phyloP scores from a whole-genome alignment of 2,113 vertebrate genomes.

The Gasterosteus nipponicus region DNA sequence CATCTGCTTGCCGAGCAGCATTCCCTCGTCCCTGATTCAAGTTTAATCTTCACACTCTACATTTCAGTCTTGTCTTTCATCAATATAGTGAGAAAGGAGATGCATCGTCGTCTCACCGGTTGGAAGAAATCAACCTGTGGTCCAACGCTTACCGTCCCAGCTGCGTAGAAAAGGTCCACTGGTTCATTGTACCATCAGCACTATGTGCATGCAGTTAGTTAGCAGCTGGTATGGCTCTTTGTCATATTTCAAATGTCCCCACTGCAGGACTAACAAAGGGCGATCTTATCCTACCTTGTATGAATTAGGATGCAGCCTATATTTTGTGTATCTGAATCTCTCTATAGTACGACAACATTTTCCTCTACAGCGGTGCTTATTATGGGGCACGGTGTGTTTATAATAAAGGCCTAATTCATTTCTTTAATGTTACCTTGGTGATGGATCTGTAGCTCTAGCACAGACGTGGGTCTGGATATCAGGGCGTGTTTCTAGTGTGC shows the following conservation, averaged over 20 bases:
- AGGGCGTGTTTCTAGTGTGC: too few species aligned
- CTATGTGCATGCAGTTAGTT: neutral
- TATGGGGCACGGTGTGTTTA: neutral
- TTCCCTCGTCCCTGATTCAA: constrained; percentile 3
- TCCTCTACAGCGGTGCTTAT: neutral
- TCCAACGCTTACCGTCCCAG: neutral
- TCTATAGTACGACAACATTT: too few species aligned
- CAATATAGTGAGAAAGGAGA: neutral
- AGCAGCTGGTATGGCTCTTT: neutral
- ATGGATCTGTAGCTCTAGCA: too few species aligned
- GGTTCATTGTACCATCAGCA: constrained; percentile 3
- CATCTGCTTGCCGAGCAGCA: constrained; percentile 1
- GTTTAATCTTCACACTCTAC: neutral
- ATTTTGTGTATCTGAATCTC: too few species aligned
- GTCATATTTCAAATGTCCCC: too few species aligned
- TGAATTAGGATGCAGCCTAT: too few species aligned
- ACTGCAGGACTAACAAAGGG: too few species aligned
- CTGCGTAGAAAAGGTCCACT: neutral
- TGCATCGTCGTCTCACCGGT: neutral
- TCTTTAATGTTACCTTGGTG: too few species aligned
- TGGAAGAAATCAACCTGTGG: neutral
- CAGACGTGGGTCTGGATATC: too few species aligned
- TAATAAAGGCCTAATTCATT: too few species aligned
- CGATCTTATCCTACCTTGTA: too few species aligned
- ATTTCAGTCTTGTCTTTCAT: neutral